These are phyloP conservation scores for Rhingia campestris DNA, from an alignment of 2,888 invertebrate genomes.

Conservation along the genomic window DNA sequence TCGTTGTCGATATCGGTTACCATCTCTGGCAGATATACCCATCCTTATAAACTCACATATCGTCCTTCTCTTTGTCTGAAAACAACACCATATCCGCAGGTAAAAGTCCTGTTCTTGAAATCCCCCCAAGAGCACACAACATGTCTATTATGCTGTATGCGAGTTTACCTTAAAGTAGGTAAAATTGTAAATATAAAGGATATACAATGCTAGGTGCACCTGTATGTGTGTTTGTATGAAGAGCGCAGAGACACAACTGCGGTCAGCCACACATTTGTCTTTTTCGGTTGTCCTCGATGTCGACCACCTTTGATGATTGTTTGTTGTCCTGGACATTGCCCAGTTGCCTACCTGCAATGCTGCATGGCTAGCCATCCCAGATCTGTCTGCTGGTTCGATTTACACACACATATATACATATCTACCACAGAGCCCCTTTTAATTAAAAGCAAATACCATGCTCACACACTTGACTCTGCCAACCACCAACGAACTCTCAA, in stretches of 20 bases:
- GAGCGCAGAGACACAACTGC: constrained; percentile 40
- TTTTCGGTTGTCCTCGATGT: constrained; percentile 60
- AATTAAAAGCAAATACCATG: constrained; percentile 73
- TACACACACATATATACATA: constrained; percentile 16
- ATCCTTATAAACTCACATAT: too few relatives aligned
- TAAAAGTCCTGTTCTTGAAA: constrained; percentile 18
- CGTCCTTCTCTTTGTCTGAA: not conserved
- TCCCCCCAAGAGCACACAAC: not conserved
- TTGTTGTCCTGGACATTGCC: constrained; percentile 18
- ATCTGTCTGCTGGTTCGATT: constrained; percentile 48
- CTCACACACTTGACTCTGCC: constrained; percentile 50
- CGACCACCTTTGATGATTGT: constrained; percentile 24
- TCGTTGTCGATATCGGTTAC: constrained; percentile 9
- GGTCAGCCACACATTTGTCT: constrained; percentile 68
- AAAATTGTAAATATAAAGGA: not conserved
- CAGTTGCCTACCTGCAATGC: constrained; percentile 10
- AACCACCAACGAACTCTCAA: not conserved
- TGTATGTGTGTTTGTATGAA: constrained; percentile 1
- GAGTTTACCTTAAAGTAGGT: not conserved
- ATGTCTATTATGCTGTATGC: not conserved
- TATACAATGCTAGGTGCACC: not conserved
- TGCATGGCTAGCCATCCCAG: constrained; percentile 35
- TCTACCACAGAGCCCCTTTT: constrained; percentile 64
- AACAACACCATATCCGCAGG: constrained; percentile 5
- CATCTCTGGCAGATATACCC: not conserved